Evolutionary conservation across 2,888 invertebrate species (phyloP).

Genomic region (Glaucopsyche alexis): DNA sequence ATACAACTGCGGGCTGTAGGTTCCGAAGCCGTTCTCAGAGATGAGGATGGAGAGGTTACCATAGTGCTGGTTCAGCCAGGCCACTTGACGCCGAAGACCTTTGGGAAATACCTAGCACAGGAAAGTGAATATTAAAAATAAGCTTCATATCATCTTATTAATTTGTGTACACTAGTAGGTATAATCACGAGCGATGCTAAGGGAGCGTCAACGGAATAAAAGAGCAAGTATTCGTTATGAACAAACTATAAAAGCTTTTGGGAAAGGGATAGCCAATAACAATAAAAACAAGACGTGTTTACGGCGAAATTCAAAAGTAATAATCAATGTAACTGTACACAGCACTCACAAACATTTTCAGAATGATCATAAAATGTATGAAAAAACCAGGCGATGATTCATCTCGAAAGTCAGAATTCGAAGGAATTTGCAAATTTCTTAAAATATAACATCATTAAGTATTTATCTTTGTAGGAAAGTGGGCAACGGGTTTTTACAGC

Average conservation of each 20-base stretch:
- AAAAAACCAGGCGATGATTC: background rate
- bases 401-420: background rate
- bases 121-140: background rate
- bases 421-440: background rate
- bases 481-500: background rate
- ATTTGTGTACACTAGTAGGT: too few relatives aligned
- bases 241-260: too few relatives aligned
- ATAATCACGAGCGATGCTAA: too few relatives aligned
- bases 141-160: too few relatives aligned
- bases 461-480: background rate
- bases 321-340: too few relatives aligned
- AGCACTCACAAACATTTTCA: too few relatives aligned
- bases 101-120: slow-evolving; percentile 47
- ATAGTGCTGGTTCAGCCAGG: slow-evolving; percentile 63
- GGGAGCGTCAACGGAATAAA: too few relatives aligned
- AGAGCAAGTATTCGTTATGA: too few relatives aligned
- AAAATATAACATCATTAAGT: background rate
- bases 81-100: slow-evolving; percentile 61
- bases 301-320: too few relatives aligned
- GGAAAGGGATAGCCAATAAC: too few relatives aligned
- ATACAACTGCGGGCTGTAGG: slow-evolving; percentile 42
- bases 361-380: too few relatives aligned
- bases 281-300: too few relatives aligned
- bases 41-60: slow-evolving; percentile 58
- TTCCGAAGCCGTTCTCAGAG: slow-evolving; percentile 67